phyloP scores from a whole-genome alignment of 1,140 invertebrate genomes.

The Rhopalosiphum maidis region DNA sequence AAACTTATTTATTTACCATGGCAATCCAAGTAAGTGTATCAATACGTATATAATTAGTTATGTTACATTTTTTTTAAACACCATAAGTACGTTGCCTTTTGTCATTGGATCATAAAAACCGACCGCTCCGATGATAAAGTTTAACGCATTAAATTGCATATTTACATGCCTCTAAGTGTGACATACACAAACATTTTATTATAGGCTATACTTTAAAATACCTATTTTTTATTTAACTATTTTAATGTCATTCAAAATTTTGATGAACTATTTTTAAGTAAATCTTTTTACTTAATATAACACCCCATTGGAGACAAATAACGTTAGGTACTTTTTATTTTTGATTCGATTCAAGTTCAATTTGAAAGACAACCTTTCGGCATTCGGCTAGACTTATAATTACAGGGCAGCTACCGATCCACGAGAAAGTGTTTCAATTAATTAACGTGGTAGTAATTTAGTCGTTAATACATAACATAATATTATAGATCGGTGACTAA shows the following conservation, averaged over 20 bases:
- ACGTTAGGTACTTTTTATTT: not conserved
- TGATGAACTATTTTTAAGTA: not conserved
- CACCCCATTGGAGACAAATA: not conserved
- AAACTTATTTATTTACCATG: constrained; percentile 5
- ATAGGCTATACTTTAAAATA: not conserved
- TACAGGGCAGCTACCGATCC: not conserved
- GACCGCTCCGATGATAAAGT: not conserved
- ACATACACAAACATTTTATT: not conserved
- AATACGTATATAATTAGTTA: not conserved
- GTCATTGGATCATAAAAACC: not conserved
- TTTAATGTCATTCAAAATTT: not conserved
- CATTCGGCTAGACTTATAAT: not conserved
- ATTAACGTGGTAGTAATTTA: not conserved
- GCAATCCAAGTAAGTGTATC: constrained; percentile 26
- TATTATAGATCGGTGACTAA: not conserved
- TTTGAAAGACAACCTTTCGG: too few relatives aligned
- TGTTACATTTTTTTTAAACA: not conserved
- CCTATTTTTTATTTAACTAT: not conserved
- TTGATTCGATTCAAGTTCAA: not conserved
- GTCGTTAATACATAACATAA: not conserved
- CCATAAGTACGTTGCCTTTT: not conserved
- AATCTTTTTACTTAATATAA: not conserved
- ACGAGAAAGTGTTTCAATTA: not conserved
- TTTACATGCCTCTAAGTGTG: not conserved
- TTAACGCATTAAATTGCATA: not conserved